Evolutionary conservation across 2,888 invertebrate species (phyloP).

Genomic region (Troides helena): DNA sequence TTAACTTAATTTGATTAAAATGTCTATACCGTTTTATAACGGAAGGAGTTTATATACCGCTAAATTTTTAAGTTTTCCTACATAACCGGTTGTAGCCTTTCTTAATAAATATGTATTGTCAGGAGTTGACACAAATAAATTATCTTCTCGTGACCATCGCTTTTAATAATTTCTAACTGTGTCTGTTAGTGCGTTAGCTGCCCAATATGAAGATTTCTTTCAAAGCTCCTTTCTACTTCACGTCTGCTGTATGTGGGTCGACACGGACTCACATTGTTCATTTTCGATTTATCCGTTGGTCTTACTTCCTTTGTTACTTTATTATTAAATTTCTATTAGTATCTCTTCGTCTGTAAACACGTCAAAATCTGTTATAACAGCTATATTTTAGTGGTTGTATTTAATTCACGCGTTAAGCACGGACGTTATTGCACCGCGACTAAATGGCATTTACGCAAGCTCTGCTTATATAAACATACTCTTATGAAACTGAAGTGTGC

Average conservation of each 20-base stretch:
- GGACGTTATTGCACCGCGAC: slow-evolving; percentile 57
- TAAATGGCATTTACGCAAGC: slow-evolving; percentile 72
- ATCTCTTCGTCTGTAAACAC: neutral
- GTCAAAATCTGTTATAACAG: neutral
- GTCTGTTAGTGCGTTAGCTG: slow-evolving; percentile 49
- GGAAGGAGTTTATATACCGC: neutral
- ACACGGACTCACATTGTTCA: slow-evolving; percentile 61
- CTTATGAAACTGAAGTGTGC: slow-evolving; percentile 67
- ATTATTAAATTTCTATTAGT: neutral
- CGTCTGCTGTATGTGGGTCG: slow-evolving; percentile 58
- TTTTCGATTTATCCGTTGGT: slow-evolving; percentile 48
- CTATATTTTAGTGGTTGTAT: neutral
- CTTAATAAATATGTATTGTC: neutral
- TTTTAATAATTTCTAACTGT: slow-evolving; percentile 47
- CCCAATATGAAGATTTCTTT: slow-evolving; percentile 53
- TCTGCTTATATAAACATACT: slow-evolving; percentile 69
- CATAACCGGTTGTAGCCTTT: neutral
- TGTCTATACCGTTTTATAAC: too few relatives aligned
- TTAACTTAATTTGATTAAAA: too few relatives aligned
- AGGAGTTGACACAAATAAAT: slow-evolving; percentile 17
- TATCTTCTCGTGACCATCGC: slow-evolving; percentile 27
- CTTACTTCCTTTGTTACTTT: slow-evolving; percentile 32
- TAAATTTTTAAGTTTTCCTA: neutral
- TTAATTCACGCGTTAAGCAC: slow-evolving; percentile 62
- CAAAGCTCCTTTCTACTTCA: slow-evolving; percentile 53